Evolutionary conservation across 2,888 invertebrate genomes (phyloP), one percentile per base, ranked within the genome.

Genomic region (Sceliomorpha sp.): DNA sequence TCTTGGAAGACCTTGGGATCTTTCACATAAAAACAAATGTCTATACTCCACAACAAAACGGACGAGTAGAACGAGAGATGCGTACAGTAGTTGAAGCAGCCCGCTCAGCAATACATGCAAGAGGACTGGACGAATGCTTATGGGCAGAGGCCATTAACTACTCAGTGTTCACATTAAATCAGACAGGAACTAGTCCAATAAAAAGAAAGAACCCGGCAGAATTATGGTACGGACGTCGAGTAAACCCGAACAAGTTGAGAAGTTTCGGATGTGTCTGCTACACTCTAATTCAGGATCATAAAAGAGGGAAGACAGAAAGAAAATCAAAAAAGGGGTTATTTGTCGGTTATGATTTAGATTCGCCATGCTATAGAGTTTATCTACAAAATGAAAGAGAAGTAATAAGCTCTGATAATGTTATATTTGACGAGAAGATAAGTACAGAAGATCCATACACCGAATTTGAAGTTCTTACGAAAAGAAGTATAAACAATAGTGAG

Each of bases 31-130:
- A n/a, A n/a, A n/a, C n/a, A n/a, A n/a, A n/a, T n/a, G n/a, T n/a
- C n/a, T n/a, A n/a, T 42, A 77, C 80, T 17, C 80, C 80, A 9
- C 72, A 83, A 68, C 80, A 83, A 51, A 84, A 83, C 66, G 78
- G 79, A n/a, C 27, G 80, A 44, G 78, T 81, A 15, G 80, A 84
- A 59, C 66, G 81, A 84, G n/a, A n/a, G 71, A 84, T 82, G 78
- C 56, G 82, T n/a, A 84, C 79, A 9, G 58, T 84, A 12, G 78
- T 80, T 3, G 81, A 83, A 47, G 66, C 79, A 53, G 78, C 80
- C 14, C 59, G 80, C 44, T 69, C 81, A 12, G 73, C 42, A 2
- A 64, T 80, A 14, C 60, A 73, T 59, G 70, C 75, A 20, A 9
- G 17, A 40, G 34, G 50, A 8, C 12, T 76, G 9, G 44, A 71